These are phyloP conservation scores for Entomobrya multifasciata DNA, from an alignment of 2,888 invertebrate species.

Conservation along the genomic window DNA sequence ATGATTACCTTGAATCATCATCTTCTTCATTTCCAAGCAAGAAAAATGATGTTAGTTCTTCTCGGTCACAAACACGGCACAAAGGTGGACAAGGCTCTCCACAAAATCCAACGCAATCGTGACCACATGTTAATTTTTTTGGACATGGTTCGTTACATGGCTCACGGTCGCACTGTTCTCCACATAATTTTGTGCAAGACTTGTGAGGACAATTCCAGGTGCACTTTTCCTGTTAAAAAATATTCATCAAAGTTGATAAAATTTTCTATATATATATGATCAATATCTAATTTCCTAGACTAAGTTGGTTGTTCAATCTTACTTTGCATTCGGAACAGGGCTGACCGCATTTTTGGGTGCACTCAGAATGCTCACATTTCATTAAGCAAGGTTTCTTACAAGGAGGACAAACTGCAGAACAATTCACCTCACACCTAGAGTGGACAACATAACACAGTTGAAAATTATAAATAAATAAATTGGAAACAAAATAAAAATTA, in stretches of 20 bases:
- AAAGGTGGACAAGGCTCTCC: slow-evolving; percentile 86
- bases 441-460: not conserved
- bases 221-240: slow-evolving; percentile 49
- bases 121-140: slow-evolving; percentile 81
- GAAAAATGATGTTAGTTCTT: slow-evolving; percentile 80
- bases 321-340: slow-evolving; percentile 70
- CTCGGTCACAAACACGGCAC: slow-evolving; percentile 84
- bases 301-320: too few species aligned
- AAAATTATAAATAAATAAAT: not conserved
- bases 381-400: slow-evolving; percentile 78
- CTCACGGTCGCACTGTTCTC: slow-evolving; percentile 81
- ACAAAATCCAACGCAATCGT: slow-evolving; percentile 84
- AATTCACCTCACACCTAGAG: slow-evolving; percentile 79
- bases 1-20: slow-evolving; percentile 73
- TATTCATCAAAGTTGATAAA: not conserved
- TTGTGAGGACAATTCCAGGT: slow-evolving; percentile 47
- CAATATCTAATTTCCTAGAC: too few species aligned
- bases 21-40: slow-evolving; percentile 73
- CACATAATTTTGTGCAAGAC: slow-evolving; percentile 45
- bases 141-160: slow-evolving; percentile 81
- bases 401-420: slow-evolving; percentile 80
- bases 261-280: too few species aligned
- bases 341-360: slow-evolving; percentile 73
- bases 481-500: not conserved
- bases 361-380: slow-evolving; percentile 77